Percentiles rank a stretch among this genome's conserved stretches.
Conservation (phyloP, 2,113 vertebrate genomes). For the Chascanopsetta lugubris region DNA sequence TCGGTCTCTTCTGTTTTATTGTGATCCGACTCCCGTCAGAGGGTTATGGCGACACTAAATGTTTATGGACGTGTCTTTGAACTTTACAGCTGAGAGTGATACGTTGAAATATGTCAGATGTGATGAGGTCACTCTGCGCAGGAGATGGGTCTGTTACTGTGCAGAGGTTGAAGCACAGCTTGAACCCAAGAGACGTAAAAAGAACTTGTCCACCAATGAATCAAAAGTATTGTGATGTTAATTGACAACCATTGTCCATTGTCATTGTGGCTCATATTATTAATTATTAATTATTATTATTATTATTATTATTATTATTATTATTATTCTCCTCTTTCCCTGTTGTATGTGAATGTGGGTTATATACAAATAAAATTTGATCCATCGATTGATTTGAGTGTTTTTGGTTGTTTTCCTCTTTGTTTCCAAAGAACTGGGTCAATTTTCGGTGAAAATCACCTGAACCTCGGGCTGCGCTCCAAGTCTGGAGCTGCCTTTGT, state of each 20-base stretch:
- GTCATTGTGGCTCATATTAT: no score
- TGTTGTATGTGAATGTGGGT: no score
- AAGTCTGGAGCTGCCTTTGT: not conserved
- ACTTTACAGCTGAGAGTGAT: not conserved
- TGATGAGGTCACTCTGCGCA: not conserved
- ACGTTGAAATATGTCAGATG: slow-evolving; percentile 2
- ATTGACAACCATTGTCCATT: no score
- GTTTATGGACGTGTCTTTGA: slow-evolving; percentile 7
- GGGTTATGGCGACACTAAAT: not conserved
- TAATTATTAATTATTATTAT: no score
- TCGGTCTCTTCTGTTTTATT: not conserved
- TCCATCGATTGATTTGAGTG: no score
- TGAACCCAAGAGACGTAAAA: no score
- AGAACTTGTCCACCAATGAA: not conserved
- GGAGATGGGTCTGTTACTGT: not conserved
- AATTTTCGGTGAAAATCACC: not conserved
- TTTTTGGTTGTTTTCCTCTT: not conserved
- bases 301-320: no score
- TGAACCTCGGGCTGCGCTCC: not conserved
- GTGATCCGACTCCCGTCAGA: not conserved
- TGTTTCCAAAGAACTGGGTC: not conserved
- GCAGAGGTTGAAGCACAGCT: fast-evolving
- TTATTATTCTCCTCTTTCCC: no score
- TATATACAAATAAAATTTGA: no score
- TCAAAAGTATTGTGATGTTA: no score